Conservation (phyloP, 1,140 invertebrate species). For the Eulimnadia texana region DNA sequence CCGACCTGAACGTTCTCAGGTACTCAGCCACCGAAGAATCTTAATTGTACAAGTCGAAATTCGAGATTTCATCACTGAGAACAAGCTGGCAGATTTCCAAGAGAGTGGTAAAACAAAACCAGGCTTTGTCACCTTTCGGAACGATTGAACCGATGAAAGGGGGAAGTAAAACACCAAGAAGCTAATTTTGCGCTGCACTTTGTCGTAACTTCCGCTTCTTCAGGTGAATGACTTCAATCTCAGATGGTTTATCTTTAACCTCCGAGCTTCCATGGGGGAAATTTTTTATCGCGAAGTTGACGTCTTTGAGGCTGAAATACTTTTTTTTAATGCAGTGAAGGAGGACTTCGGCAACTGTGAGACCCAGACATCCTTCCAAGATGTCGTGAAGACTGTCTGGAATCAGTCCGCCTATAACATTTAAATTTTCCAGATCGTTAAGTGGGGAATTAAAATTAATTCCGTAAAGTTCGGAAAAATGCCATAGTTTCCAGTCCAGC, state of each 20-base stretch:
- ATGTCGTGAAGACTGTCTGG: too few relatives aligned
- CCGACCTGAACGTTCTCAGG: slow-evolving; percentile 1
- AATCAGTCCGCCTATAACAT: slow-evolving; percentile 3
- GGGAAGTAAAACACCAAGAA: background rate
- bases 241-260: slow-evolving; percentile 11
- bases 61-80: slow-evolving; percentile 11
- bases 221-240: slow-evolving; percentile 3
- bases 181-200: slow-evolving; percentile 4
- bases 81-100: slow-evolving; percentile 8
- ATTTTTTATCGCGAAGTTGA: slow-evolving; percentile 6
- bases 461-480: slow-evolving; percentile 8
- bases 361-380: slow-evolving; percentile 11
- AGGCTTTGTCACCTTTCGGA: slow-evolving; percentile 1
- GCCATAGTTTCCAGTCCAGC: slow-evolving; percentile 4
- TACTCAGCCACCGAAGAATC: slow-evolving; percentile 3
- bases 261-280: slow-evolving; percentile 10
- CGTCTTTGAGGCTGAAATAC: slow-evolving; percentile 3
- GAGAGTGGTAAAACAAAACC: slow-evolving; percentile 1
- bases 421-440: slow-evolving; percentile 11
- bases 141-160: slow-evolving; percentile 5
- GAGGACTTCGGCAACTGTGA: slow-evolving; percentile 8
- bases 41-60: background rate
- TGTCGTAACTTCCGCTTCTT: slow-evolving; percentile 6
- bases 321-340: background rate
- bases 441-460: background rate